phyloP scores from a whole-genome alignment of 2,888 invertebrate species.

The Maniola hyperantus region DNA sequence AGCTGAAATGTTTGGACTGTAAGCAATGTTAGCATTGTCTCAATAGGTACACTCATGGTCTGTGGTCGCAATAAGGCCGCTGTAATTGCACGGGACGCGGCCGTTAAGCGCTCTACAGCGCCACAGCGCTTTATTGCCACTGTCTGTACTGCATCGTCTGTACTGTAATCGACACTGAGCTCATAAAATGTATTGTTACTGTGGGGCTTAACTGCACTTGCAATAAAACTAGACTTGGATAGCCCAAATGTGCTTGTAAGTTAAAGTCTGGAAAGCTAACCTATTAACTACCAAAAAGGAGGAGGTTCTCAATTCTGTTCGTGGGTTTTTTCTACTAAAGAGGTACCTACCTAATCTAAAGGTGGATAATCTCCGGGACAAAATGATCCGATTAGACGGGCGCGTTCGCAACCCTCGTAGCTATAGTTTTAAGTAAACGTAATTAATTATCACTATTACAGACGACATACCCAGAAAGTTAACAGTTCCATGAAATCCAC shows the following conservation, averaged over 20 bases:
- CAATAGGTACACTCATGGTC: not conserved
- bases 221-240: not conserved
- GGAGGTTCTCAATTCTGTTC: no score
- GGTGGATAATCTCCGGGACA: no score
- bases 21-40: not conserved
- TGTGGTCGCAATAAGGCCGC: constrained; percentile 21
- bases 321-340: no score
- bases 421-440: no score
- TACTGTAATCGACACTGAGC: not conserved
- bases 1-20: no score
- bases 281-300: no score
- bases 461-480: no score
- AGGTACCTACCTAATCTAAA: no score
- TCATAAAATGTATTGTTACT: not conserved
- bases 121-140: constrained; percentile 12
- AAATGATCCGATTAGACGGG: no score
- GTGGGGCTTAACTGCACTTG: not conserved
- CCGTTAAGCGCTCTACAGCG: constrained; percentile 12
- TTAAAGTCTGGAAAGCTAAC: not conserved
- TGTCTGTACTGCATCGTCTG: not conserved
- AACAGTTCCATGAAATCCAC: no score
- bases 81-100: constrained; percentile 15
- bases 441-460: no score
- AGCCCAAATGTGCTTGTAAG: not conserved
- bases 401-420: no score